Evolutionary conservation across 2,113 vertebrate genomes (phyloP).

Genomic region (Sialia sialis): DNA sequence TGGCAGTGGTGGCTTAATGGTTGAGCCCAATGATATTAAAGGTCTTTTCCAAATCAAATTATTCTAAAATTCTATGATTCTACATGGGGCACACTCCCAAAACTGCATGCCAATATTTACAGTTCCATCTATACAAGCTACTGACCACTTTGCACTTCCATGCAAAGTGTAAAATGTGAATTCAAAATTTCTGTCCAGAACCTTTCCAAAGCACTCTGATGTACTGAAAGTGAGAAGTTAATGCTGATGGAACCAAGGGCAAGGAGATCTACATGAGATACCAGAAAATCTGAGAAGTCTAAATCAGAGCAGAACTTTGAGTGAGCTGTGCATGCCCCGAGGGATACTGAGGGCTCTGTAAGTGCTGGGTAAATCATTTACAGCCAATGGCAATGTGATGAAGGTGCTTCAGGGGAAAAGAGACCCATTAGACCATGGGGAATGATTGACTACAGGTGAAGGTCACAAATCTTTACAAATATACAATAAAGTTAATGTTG

Average conservation of each 20-base stretch:
- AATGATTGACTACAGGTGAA: slow-evolving; percentile 39
- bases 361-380: slow-evolving; percentile 38
- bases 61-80: neutral
- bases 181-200: neutral
- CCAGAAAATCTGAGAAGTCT: neutral
- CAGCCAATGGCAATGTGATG: neutral
- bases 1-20: neutral
- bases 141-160: neutral
- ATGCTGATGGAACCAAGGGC: neutral
- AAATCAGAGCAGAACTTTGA: neutral
- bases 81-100: neutral
- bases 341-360: neutral
- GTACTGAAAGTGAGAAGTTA: neutral
- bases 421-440: neutral
- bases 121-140: neutral
- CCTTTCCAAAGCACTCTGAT: neutral
- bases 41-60: neutral
- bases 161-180: neutral
- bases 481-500: neutral
- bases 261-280: neutral
- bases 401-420: neutral
- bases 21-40: neutral
- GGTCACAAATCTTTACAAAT: slow-evolving; percentile 54
- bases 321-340: fast-evolving
- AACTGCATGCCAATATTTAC: neutral